Base-by-base conservation (phyloP, 2,888 invertebrate genomes). In the Trissonchulus sp. region DNA sequence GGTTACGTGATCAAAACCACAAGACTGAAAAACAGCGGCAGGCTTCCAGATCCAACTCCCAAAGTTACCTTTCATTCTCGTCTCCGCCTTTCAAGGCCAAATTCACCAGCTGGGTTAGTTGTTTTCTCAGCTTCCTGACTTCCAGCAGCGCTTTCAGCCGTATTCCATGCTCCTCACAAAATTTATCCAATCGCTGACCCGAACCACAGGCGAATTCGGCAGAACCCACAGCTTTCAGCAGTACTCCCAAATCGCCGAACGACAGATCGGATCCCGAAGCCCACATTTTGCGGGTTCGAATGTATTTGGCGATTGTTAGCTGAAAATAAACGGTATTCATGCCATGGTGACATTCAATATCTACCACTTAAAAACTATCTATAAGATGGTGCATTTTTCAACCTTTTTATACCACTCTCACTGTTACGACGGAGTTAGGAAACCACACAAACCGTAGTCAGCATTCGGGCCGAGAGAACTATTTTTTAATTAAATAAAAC, bases 141-240 rank as follows among this genome's bases (percentile, higher is more conserved):
- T 99, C 99, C 31, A 89, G 87, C 77, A 98, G 88, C 0, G 95
- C 97, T 87, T 97, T 97, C 74, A 90, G 89, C 0, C 97, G 88
- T 1, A 99, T 84, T 0, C 94, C 93, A 81, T 93, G 89, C 77
- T 90, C 89, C 0, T 87, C 86, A 82, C 95, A 96, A 85, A 94
- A 95, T 62, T 88, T 76, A 23, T 8, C 8, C 48, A 48, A 23
- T 23, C 8, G 23, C 48, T 48, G 48, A 23, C 48, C 48, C 8
- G 48, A 48, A 48, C 8, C 48, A 8, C 8, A 8, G 23, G 48
- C 48, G 23, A 48, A 48, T 48, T 97, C 96, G 0, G 93, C 92
- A 0, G 93, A 93, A 0, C 94, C 93, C 0, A 97, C 91, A 0
- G 94, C 94, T 74, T 91, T 88, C 73, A 98, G 84, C 18, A 97